Base-by-base conservation (phyloP, 2,113 vertebrate species). In the Oxygymnocypris stewartii region DNA sequence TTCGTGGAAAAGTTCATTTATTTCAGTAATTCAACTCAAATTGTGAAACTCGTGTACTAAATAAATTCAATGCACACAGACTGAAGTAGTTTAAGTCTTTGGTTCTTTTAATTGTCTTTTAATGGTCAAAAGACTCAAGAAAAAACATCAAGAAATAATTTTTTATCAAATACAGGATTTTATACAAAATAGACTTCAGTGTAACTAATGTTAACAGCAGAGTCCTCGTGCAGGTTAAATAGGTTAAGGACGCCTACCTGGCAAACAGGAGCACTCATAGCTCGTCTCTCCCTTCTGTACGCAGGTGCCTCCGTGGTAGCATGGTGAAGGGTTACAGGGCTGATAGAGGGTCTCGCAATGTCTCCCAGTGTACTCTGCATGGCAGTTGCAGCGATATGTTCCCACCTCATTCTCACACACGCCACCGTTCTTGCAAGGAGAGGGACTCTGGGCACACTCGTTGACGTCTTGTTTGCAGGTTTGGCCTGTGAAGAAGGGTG, bases 281-380 rank as follows among this genome's bases (percentile, higher is more conserved):
- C 93, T 96, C 82, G 96, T 97, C 69, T 98, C 97, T 0, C 97
- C 97, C 0, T 94, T 97, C 91, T 97, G 97, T 67, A 97, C 95
- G 92, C 98, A 99, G 74, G 98, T 99, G 31, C 98, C 98, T 25
- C 97, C 98, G 0, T 98, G 98, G 85, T 95, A 96, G 94, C 98
- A 99, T 65, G 97, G 98, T 0, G 98, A 98, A 28, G 98, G 98
- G 92, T 93, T 97, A 93, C 98, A 99, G 82, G 98, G 98, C 90
- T 97, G 91, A 25, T 97, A 99, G 81, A 94, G 96, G 67, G 93
- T 95, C 92, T 99, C 98, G 0, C 98, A 99, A 92, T 95, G 93
- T 88, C 91, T 93, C 12, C 98, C 98, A 0, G 94, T 95, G 92
- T 95, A 97, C 4, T 96, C 94, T 0, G 84, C 89, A 0, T 93